Percentiles rank a stretch among this genome's conserved stretches.
phyloP scores from a whole-genome alignment of 2,113 vertebrate genomes.

The Cettia cetti region DNA sequence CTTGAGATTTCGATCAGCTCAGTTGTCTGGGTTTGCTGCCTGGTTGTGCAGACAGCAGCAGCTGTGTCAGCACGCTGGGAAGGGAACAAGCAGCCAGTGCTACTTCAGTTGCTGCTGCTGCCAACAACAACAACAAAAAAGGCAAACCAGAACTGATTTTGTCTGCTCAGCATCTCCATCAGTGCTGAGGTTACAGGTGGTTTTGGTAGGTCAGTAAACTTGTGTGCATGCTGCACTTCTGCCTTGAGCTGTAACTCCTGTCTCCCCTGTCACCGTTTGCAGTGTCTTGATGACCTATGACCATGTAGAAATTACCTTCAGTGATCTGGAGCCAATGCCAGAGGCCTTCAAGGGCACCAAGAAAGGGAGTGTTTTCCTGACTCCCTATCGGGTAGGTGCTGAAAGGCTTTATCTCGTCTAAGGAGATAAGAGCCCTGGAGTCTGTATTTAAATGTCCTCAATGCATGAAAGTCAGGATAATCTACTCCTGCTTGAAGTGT shows the following conservation, averaged over 20 bases:
- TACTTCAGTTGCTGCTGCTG: not conserved
- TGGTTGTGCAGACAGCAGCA: not conserved
- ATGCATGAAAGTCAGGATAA: not conserved
- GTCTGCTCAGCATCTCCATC: not conserved
- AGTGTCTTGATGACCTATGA: conserved; percentile 90
- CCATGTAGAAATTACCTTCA: conserved; percentile 90
- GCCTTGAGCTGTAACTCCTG: not conserved
- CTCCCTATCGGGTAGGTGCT: conserved; percentile 89
- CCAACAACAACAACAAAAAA: not conserved
- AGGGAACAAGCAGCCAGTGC: not conserved
- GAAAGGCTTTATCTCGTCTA: not conserved
- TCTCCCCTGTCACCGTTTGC: not conserved
- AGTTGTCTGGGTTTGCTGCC: not conserved
- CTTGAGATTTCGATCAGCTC: not conserved
- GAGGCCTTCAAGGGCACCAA: conserved; percentile 93
- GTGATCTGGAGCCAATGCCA: conserved; percentile 82
- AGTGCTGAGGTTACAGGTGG: not conserved
- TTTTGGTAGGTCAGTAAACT: not conserved
- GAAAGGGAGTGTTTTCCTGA: conserved; percentile 91
- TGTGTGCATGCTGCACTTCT: accelerated
- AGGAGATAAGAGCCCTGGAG: not conserved
- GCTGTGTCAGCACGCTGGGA: not conserved
- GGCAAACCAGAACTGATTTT: not conserved
- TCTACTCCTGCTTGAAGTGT: not conserved
- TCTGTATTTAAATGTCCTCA: not conserved